phyloP scores from a whole-genome alignment of 2,888 invertebrate species.

The Perizoma affinitatum region DNA sequence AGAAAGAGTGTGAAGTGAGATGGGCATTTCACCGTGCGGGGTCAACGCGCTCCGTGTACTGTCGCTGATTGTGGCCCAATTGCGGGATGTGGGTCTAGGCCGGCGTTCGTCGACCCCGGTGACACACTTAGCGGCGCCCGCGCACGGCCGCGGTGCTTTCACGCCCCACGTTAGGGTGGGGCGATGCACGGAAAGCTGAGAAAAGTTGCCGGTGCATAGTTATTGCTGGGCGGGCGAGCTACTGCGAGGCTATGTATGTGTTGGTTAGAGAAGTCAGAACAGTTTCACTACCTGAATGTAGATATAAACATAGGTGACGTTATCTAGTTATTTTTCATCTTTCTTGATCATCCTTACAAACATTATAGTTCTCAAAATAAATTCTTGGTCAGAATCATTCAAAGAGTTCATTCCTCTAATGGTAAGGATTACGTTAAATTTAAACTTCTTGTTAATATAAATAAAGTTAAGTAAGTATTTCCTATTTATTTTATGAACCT shows the following conservation, averaged over 20 bases:
- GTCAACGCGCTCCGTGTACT: conserved; percentile 81
- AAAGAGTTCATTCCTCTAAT: too few species aligned
- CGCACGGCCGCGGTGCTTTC: conserved; percentile 77
- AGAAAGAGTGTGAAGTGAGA: conserved; percentile 83
- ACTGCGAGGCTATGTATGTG: conserved; percentile 3
- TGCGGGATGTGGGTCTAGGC: conserved; percentile 83
- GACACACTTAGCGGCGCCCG: conserved; percentile 78
- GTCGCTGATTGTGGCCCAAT: conserved; percentile 84
- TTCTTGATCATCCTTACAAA: too few species aligned
- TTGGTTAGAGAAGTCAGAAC: conserved; percentile 5
- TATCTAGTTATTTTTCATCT: too few species aligned
- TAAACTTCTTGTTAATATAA: too few species aligned
- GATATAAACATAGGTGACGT: neutral
- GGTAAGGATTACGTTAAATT: too few species aligned
- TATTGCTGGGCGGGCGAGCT: conserved; percentile 29
- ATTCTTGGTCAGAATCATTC: too few species aligned
- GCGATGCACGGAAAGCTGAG: conserved; percentile 72
- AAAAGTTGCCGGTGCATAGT: conserved; percentile 50
- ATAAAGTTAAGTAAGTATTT: too few species aligned
- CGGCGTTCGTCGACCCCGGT: conserved; percentile 83
- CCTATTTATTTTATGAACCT: too few species aligned
- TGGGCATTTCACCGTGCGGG: conserved; percentile 81
- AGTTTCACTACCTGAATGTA: neutral
- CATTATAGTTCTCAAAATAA: too few species aligned
- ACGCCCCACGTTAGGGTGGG: conserved; percentile 71